phyloP scores from a whole-genome alignment of 2,797 vertebrate species.

The Sandelia bainsii region DNA sequence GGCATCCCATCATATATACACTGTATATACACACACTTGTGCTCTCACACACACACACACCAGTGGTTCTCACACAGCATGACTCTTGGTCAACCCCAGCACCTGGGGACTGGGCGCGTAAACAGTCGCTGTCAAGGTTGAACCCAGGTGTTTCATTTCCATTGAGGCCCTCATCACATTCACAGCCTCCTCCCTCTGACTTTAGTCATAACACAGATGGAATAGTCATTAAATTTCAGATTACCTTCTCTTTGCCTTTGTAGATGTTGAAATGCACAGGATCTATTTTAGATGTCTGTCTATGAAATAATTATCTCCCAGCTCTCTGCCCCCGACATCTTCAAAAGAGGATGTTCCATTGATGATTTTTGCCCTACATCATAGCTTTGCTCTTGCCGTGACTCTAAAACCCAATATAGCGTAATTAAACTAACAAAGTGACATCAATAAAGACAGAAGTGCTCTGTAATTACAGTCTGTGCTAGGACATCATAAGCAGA shows the following conservation, averaged over 20 bases:
- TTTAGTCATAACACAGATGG: constrained; percentile 74
- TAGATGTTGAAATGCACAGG: constrained; percentile 69
- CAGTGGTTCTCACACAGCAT: constrained; percentile 49
- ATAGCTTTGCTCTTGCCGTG: constrained; percentile 78
- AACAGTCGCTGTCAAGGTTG: constrained; percentile 80
- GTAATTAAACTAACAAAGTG: constrained; percentile 88
- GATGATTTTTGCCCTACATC: constrained; percentile 83
- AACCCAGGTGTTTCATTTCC: constrained; percentile 85
- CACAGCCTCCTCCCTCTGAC: constrained; percentile 72
- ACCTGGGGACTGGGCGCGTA: constrained; percentile 76
- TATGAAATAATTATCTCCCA: constrained; percentile 79
- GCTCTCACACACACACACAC: constrained; percentile 40
- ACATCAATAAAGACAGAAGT: constrained; percentile 85
- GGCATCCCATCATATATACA: constrained; percentile 74
- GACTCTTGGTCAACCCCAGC: constrained; percentile 72
- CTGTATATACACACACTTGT: constrained; percentile 46
- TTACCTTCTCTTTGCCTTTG: constrained; percentile 78
- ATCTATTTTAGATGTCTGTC: constrained; percentile 75
- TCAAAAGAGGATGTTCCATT: constrained; percentile 83
- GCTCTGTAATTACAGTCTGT: constrained; percentile 83
- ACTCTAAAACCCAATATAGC: constrained; percentile 84
- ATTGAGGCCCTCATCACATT: constrained; percentile 75
- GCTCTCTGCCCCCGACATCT: constrained; percentile 74
- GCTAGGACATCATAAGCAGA: constrained; percentile 86
- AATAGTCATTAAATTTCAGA: constrained; percentile 77